These are phyloP conservation scores for Graphium colonna DNA, from an alignment of 2,888 invertebrate species.

Conservation along the genomic window DNA sequence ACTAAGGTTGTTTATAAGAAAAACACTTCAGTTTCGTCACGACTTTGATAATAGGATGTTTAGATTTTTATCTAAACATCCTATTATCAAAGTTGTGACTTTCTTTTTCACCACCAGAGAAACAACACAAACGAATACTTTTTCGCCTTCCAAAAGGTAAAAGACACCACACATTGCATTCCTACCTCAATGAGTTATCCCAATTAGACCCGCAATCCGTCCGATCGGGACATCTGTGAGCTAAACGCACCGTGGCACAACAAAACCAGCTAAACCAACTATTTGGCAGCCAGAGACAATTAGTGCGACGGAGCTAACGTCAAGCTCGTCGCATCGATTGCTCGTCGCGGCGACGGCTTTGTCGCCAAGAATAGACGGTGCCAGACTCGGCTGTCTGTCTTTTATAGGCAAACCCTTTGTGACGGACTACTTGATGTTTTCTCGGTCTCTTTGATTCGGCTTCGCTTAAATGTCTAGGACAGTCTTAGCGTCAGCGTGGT, in stretches of 20 bases:
- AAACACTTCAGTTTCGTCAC: too few relatives aligned
- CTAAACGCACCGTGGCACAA: neutral
- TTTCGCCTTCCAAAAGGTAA: too few relatives aligned
- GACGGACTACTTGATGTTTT: neutral
- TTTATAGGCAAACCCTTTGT: neutral
- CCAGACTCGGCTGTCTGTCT: neutral
- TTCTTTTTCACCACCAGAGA: too few relatives aligned
- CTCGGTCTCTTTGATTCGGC: neutral
- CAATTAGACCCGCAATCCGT: neutral
- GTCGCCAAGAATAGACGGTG: neutral
- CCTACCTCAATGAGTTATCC: neutral
- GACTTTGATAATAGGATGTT: too few relatives aligned
- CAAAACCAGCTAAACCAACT: constrained; percentile 1
- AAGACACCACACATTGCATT: too few relatives aligned
- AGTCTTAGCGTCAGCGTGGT: too few relatives aligned
- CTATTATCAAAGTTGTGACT: too few relatives aligned
- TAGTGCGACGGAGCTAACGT: constrained; percentile 1
- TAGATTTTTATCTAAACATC: too few relatives aligned
- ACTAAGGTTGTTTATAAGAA: too few relatives aligned
- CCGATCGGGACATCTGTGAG: neutral
- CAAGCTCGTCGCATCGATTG: constrained; percentile 4
- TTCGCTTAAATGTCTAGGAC: neutral
- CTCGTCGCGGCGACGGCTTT: neutral
- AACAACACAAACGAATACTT: too few relatives aligned
- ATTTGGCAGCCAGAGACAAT: constrained; percentile 7